Evolutionary conservation across 2,113 vertebrate genomes (phyloP), one percentile per base, ranked within the genome.

Genomic region (Colaptes auratus): DNA sequence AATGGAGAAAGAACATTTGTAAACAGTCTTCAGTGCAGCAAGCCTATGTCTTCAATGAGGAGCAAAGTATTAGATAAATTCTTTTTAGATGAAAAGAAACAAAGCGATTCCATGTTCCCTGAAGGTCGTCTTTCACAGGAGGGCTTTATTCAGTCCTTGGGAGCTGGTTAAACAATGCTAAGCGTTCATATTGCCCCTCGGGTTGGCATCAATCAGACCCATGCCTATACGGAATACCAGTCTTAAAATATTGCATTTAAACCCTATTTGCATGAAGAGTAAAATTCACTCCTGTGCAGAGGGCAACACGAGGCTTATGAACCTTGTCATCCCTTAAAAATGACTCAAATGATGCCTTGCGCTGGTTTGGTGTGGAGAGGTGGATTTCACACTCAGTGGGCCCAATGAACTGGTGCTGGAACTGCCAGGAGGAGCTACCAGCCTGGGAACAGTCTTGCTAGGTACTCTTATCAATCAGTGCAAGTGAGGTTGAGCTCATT

Each of bases 1-100:
- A 96, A 97, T 95, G 89, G 92, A 85, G 94, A 96, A 96, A 93
- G 94, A 96, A 95, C 96, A 96, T 97, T 96, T 97, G 90, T 97
- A 98, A 98, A 97, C 88, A 97, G 90, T 88, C 89, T 92, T 95
- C 86, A 94, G 71, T 87, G 95, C 94, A 86, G 64, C 7, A 10
- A 92, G 75, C 66, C 91, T 92, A 82, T 95, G 82, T 82, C 88
- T 95, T 95, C 87, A 91, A 91, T 84, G 67, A 94, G 83, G 82
- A 94, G 90, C 93, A 92, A 95, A 82, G 77, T 86, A 94, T 95
- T 96, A 96, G 88, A 80, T 70, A 95, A 96, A 97, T 95, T 93
- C 91, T 95, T 96, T 52, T 71, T 72, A 93, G 94, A 93, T 92
- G 89, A 96, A 94, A 96, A 96, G 90, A 95, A 96, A 91, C n/a